Evolutionary conservation across 2,113 vertebrate species (phyloP), one percentile per base, ranked within the genome.

Genomic region (Picathartes gymnocephalus): DNA sequence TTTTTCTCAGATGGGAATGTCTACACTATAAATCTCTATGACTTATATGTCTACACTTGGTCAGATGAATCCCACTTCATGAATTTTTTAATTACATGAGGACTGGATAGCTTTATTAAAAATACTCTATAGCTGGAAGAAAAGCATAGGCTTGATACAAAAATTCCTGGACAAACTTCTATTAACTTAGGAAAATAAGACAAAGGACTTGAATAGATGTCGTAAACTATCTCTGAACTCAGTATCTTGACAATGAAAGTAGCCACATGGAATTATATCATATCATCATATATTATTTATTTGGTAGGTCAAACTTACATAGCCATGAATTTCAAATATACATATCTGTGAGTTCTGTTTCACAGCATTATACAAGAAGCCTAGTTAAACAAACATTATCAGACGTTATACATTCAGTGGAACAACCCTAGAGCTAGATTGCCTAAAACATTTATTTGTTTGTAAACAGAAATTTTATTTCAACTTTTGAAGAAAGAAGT

Each of bases 1-100:
- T 86, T 95, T 82, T 90, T 81, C 86, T 88, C 58, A 54, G 62
- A 72, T 86, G 76, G 62, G 68, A 94, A 88, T 15, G 8, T 31
- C 77, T 88, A 18, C 22, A 23, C 82, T 77, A 86, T 90, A 93
- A 96, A 94, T 95, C 88, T 93, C 66, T 48, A 15, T 54, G 82
- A 82, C 22, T 93, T 88, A 58, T 58, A 33, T 58, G 21, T 65
- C 76, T 88, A 15, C 44, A 24, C 19, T 40, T 81, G 42, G 72
- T 81, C 54, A 86, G 47, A 94, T 86, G 35, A 95, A 90, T 83
- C 58, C 54, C 42, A 70, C 9, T 62, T 94, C 71, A 95, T 95
- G 74, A 96, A 95, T 88, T 77, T 94, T 94, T n/a, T n/a, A n/a
- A n/a, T n/a, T n/a, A n/a, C n/a, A n/a, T n/a, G n/a, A n/a, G n/a